A percentile compares a stretch with the other conserved stretches of the same genome.
Conservation (phyloP, 2,113 vertebrate genomes). For the Pituophis catenifer region DNA sequence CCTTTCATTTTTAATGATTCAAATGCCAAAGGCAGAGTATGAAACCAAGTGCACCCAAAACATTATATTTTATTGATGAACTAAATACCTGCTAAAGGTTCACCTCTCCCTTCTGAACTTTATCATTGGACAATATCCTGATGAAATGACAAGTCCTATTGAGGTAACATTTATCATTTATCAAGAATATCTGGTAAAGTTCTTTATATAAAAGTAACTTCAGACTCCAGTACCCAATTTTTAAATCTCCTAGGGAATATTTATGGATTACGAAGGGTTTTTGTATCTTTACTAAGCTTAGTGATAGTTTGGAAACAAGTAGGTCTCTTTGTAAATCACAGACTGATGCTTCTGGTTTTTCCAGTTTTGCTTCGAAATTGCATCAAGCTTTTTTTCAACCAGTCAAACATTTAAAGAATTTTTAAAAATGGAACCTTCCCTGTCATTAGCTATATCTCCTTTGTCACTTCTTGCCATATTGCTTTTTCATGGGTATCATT, state of each 20-base stretch:
- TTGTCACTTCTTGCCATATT: neutral
- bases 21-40: neutral
- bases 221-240: neutral
- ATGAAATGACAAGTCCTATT: neutral
- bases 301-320: neutral
- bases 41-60: neutral
- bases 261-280: neutral
- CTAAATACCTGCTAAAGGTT: neutral
- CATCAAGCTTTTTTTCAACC: neutral
- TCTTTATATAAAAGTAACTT: neutral
- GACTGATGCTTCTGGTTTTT: slow-evolving; percentile 7
- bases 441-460: neutral
- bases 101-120: neutral
- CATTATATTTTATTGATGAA: neutral
- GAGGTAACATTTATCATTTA: neutral
- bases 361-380: slow-evolving; percentile 6
- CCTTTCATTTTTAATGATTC: neutral
- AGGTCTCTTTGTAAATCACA: neutral
- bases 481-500: neutral
- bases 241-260: neutral
- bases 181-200: neutral
- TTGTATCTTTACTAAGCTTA: neutral
- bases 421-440: neutral
- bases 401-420: neutral
- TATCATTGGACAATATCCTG: neutral